Percentiles rank a stretch among this genome's conserved stretches.
These are phyloP conservation scores for Microhierax caerulescens DNA, from an alignment of 2,797 vertebrate species.

Conservation along the genomic window DNA sequence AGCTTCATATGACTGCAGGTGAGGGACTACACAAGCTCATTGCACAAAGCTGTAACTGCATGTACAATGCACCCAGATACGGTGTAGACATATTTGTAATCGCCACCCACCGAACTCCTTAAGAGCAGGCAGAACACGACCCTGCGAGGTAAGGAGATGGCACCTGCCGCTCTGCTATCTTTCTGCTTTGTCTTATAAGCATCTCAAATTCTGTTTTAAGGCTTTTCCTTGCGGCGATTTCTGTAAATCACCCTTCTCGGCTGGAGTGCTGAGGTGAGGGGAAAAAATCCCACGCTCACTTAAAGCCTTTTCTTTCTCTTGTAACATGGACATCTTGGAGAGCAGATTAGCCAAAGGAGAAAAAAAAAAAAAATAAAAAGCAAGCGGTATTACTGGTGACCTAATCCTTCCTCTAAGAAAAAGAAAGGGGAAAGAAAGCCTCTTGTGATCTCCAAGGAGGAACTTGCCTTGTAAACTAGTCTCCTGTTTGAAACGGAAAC, in stretches of 20 bases:
- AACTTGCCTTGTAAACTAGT: constrained; percentile 70
- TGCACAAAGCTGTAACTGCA: background rate
- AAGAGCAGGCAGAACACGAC: background rate
- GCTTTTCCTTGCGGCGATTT: background rate
- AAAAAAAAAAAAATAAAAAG: constrained; percentile 74
- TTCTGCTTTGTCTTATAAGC: constrained; percentile 44
- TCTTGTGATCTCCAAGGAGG: constrained; percentile 68
- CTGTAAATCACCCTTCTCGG: constrained; percentile 28
- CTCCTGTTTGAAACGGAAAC: constrained; percentile 66
- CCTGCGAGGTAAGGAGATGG: background rate
- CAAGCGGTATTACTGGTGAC: constrained; percentile 60
- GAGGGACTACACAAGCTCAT: background rate
- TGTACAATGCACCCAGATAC: background rate
- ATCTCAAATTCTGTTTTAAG: constrained; percentile 45
- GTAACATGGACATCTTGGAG: constrained; percentile 66
- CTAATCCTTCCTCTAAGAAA: constrained; percentile 68
- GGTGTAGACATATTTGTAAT: background rate
- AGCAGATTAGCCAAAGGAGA: constrained; percentile 67
- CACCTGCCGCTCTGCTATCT: background rate
- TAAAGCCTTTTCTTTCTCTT: constrained; percentile 68
- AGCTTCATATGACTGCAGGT: background rate
- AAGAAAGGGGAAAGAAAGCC: constrained; percentile 65
- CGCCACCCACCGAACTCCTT: background rate
- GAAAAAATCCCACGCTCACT: background rate
- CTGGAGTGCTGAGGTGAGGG: constrained; percentile 39